phyloP scores from a whole-genome alignment of 2,113 vertebrate species.

The Oxygymnocypris stewartii region DNA sequence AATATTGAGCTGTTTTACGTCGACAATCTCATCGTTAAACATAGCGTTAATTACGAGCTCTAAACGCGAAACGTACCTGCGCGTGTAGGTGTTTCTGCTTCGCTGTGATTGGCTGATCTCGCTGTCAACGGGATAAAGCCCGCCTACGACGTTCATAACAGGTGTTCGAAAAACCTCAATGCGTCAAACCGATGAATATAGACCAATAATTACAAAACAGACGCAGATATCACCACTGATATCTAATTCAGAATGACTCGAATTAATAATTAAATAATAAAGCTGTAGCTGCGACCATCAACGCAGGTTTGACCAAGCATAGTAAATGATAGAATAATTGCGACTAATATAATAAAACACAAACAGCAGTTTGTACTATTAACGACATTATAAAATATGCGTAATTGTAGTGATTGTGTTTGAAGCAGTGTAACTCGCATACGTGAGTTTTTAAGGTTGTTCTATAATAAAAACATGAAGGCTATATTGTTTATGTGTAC shows the following conservation, averaged over 20 bases:
- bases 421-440: neutral
- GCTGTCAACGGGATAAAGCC: too few species aligned
- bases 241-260: neutral
- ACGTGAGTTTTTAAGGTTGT: neutral
- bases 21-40: neutral
- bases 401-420: neutral
- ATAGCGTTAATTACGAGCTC: neutral
- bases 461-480: neutral
- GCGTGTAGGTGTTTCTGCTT: neutral
- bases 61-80: neutral
- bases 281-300: neutral
- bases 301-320: neutral
- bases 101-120: slow-evolving; percentile 1
- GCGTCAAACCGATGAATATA: neutral
- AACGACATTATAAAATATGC: neutral
- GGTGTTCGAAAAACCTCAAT: neutral
- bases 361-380: neutral
- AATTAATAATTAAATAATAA: neutral
- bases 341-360: neutral
- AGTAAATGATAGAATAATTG: neutral
- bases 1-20: neutral
- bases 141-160: neutral
- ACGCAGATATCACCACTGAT: neutral
- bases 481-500: neutral
- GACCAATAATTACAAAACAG: neutral